Evolutionary conservation across 2,888 invertebrate genomes (phyloP), one percentile per base, ranked within the genome.

Genomic region (Microplitis manilae): DNA sequence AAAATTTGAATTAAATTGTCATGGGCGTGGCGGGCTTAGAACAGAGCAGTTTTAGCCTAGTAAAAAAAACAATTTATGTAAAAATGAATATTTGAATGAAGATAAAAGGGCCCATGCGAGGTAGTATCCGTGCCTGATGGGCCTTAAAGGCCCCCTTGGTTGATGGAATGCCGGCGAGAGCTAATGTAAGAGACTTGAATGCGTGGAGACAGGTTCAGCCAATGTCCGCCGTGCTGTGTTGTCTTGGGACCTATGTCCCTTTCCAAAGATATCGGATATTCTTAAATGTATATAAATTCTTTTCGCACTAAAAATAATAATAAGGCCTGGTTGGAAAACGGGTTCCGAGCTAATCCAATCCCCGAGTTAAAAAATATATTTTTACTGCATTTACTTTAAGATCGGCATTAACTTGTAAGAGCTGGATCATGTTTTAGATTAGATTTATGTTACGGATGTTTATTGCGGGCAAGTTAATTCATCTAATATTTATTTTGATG

Each of bases 161-260:
- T 85, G 85, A 86, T 87, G 89, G 89, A 88, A 89, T 88, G 89
- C 87, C 88, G 88, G 86, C 86, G 86, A 30, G 30, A 30, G 30
- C 30, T 30, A 30, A 87, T 87, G 85, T 85, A 83, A 86, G 87
- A 85, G 87, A 87, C 85, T 87, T 87, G 83, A 87, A 88, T 85
- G 87, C 88, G 86, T 85, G 89, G 87, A 88, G 89, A 88, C 89
- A 88, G 89, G 88, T 88, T 87, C 86, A 87, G 86, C 86, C 87
- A 85, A 85, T 87, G 88, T 86, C 87, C 86, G 85, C 83, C 80
- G 81, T 82, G 83, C 83, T 77, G 76, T 69, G 59, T 64, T 68
- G 72, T 60, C 82, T 78, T 80, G 83, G 85, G 86, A 87, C 88
- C 87, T 89, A 89, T 85, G 86, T 83, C 84, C 89, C 87, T 86